Conservation (phyloP, 2,797 vertebrate genomes). For the Dipus sagitta region DNA sequence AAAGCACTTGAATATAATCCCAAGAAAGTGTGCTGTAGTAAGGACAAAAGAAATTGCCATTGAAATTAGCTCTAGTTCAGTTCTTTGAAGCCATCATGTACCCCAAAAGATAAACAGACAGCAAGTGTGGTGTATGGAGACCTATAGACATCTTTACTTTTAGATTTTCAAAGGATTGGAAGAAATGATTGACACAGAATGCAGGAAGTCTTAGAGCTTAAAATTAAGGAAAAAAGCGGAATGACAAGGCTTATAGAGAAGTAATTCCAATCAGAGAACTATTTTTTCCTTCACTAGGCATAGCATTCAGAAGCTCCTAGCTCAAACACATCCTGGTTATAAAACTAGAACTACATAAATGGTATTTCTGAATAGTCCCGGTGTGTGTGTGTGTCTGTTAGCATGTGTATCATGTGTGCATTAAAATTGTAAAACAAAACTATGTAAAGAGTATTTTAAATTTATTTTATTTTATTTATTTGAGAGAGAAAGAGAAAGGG, state of each 20-base stretch:
- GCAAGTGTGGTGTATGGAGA: not conserved
- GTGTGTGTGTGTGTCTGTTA: no score
- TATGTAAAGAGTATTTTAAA: no score
- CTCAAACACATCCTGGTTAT: not conserved
- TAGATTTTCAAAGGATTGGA: not conserved
- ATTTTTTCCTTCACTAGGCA: not conserved
- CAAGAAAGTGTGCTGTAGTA: not conserved
- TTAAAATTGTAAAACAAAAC: no score
- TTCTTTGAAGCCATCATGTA: not conserved
- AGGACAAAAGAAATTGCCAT: not conserved
- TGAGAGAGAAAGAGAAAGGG: not conserved
- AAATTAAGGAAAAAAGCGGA: not conserved
- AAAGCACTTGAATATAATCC: constrained; percentile 21
- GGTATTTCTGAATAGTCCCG: not conserved
- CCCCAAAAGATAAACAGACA: not conserved
- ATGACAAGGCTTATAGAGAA: not conserved
- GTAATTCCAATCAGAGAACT: not conserved
- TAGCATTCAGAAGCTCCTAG: not conserved
- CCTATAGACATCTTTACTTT: not conserved
- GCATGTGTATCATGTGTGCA: no score
- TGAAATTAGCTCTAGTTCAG: not conserved
- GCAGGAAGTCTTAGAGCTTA: not conserved
- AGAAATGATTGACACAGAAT: not conserved
- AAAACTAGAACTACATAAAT: constrained; percentile 45
- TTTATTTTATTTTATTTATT: no score